Conservation (phyloP, 2,888 invertebrate genomes). For the Cantharis flavilabris region DNA sequence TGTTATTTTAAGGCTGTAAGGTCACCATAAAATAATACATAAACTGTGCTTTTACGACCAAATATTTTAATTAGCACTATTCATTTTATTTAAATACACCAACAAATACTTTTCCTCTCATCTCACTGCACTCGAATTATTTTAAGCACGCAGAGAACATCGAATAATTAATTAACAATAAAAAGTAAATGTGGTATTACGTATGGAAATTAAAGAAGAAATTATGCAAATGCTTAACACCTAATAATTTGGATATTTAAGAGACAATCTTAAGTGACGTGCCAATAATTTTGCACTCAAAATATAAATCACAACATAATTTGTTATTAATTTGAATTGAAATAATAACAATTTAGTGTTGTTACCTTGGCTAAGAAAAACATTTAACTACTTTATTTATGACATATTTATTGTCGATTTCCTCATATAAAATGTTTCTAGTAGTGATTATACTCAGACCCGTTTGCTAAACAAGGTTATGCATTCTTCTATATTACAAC, state of each 20-base stretch:
- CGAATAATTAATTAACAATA: neutral
- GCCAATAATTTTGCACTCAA: neutral
- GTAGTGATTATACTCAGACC: neutral
- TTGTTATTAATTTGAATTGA: constrained; percentile 1
- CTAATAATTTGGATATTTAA: neutral
- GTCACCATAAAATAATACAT: constrained; percentile 11
- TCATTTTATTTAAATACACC: neutral
- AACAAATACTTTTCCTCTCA: neutral
- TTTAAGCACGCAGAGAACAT: neutral
- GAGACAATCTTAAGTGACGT: neutral
- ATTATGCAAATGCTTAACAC: neutral
- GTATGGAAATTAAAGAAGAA: neutral
- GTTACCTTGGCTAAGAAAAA: constrained; percentile 2
- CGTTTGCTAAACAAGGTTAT: constrained; percentile 4
- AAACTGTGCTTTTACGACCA: neutral
- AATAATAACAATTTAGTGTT: constrained; percentile 3
- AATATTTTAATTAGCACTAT: neutral
- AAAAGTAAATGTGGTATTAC: neutral
- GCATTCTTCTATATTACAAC: constrained; percentile 3
- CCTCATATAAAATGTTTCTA: constrained; percentile 4
- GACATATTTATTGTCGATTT: constrained; percentile 4
- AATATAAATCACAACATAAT: neutral
- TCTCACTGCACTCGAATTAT: neutral
- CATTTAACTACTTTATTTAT: constrained; percentile 4
- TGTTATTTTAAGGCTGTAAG: constrained; percentile 13